Evolutionary conservation across 2,113 vertebrate genomes (phyloP), one percentile per base, ranked within the genome.

Genomic region (Abramis brama): DNA sequence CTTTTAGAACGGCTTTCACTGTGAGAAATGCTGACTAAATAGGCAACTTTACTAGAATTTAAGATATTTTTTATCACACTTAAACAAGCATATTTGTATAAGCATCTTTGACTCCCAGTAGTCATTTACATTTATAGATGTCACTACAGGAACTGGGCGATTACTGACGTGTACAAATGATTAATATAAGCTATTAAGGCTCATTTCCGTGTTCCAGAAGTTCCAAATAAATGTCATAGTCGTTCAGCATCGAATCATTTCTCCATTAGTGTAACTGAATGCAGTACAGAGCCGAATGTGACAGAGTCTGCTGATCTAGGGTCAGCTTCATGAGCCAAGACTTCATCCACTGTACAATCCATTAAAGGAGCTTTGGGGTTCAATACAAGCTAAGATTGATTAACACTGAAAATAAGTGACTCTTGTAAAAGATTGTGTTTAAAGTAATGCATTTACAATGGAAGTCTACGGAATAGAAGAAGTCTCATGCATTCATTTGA

Each of bases 141-240:
- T 89, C 82, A 89, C 79, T 87, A 88, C 23, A 79, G 45, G 80
- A 85, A 45, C 83, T 79, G 68, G 55, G 43, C 73, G 80, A 90
- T 90, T 83, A 88, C 87, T 87, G 87, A 89, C 52, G 62, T 78
- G 30, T 88, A 33, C 47, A 17, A 10, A 9, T 91, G 92, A 94
- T 89, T 88, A 91, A 93, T 93, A 91, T 68, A 15, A 45, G 73
- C 89, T 88, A 93, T 93, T 92, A 92, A 36, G 86, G 84, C 1
- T 30, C 78, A 91, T 92, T 93, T 91, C 74, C 81, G 89, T 80
- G 86, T 76, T 36, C 39, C 47, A 85, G 21, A 64, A 68, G 33
- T 88, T 89, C 86, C 43, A 87, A 87, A 88, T 87, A 88, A 90
- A 92, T 57, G 85, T 87, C 87, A 43, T 39, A 50, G 50, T 82